Conservation (phyloP, 1,140 invertebrate species). For the Phortica variegata region DNA sequence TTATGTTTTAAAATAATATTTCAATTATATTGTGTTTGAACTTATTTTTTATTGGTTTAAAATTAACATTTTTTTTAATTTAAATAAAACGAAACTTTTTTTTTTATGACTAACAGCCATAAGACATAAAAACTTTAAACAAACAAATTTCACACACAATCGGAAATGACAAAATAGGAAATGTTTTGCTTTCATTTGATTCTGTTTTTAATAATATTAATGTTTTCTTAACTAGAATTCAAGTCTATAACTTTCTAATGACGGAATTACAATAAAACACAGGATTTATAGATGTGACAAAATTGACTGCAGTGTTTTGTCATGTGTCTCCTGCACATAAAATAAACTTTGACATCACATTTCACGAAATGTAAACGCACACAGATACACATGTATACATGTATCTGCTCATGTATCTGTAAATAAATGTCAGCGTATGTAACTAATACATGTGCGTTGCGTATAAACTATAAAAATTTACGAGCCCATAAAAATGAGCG, state of each 20-base stretch:
- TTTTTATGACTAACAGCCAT: slow-evolving; percentile 4
- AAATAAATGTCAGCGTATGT: not conserved
- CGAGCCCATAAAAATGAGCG: slow-evolving; percentile 53
- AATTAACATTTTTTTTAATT: slow-evolving; percentile 18
- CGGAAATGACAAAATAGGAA: slow-evolving; percentile 41
- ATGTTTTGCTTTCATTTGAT: slow-evolving; percentile 14
- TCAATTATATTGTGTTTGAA: too few relatives aligned
- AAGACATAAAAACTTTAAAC: slow-evolving; percentile 8
- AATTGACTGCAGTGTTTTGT: not conserved
- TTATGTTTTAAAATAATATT: too few relatives aligned
- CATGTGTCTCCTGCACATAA: not conserved
- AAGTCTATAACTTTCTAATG: not conserved
- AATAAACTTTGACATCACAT: not conserved
- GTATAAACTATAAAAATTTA: slow-evolving; percentile 56
- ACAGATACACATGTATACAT: not conserved
- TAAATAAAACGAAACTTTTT: slow-evolving; percentile 1
- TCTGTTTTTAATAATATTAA: not conserved
- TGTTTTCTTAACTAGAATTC: not conserved
- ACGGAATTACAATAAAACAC: not conserved
- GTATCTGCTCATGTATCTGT: not conserved
- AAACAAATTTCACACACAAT: slow-evolving; percentile 15
- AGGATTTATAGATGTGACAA: not conserved
- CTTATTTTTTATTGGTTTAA: too few relatives aligned
- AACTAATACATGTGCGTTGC: slow-evolving; percentile 39
- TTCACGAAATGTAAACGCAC: slow-evolving; percentile 3